Percentiles rank a stretch among this genome's conserved stretches.
phyloP scores from a whole-genome alignment of 2,888 invertebrate species.

The Uropetala carovei region DNA sequence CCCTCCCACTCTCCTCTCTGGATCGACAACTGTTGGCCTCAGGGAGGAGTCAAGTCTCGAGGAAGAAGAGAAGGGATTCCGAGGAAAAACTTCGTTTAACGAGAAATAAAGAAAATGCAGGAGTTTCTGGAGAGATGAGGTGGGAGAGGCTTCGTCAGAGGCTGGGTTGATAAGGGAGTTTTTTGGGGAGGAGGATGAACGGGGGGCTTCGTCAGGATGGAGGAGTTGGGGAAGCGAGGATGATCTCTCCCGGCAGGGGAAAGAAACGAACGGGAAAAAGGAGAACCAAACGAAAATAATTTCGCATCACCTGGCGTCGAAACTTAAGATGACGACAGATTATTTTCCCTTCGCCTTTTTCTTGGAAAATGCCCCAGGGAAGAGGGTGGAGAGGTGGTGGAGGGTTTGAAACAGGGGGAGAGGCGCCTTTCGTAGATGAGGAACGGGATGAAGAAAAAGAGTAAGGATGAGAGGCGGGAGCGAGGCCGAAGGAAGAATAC shows the following conservation, averaged over 20 bases:
- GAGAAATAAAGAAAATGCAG: too few species aligned
- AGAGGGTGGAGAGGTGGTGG: too few species aligned
- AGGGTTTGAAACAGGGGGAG: too few species aligned
- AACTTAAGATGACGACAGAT: background rate
- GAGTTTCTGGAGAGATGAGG: background rate
- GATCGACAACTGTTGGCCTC: conserved; percentile 3
- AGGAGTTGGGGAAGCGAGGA: background rate
- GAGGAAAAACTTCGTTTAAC: conserved; percentile 6
- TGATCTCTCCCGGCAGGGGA: background rate
- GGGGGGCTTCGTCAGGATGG: background rate
- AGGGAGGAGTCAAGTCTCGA: background rate
- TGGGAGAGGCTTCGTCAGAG: background rate
- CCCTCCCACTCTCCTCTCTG: too few species aligned
- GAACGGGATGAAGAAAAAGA: too few species aligned
- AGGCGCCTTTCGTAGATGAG: too few species aligned
- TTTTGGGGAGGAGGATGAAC: background rate
- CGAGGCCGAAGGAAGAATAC: too few species aligned
- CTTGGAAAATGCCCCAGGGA: too few species aligned
- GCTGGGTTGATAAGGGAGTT: background rate
- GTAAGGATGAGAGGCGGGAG: too few species aligned
- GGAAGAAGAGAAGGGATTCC: background rate
- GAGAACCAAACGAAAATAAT: conserved; percentile 9
- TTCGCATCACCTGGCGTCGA: conserved; percentile 19
- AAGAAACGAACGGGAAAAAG: background rate
- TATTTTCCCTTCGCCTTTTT: background rate